Evolutionary conservation across 2,797 vertebrate genomes (phyloP).

Genomic region (Cossypha caffra): DNA sequence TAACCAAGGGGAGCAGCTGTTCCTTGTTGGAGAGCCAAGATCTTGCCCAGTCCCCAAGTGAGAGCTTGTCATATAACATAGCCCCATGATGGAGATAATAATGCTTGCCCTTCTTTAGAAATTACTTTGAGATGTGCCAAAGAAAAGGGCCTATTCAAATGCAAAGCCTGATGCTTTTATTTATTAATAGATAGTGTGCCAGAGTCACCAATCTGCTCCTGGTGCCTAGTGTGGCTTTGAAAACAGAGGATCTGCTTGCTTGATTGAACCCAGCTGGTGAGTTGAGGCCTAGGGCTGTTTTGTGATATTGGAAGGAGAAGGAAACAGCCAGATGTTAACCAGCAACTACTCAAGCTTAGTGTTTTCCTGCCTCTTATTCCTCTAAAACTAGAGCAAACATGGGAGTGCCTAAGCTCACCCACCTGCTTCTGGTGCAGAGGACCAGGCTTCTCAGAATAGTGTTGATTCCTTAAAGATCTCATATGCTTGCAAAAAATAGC

Average conservation of each 20-base stretch:
- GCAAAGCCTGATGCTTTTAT: constrained; percentile 54
- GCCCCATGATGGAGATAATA: constrained; percentile 10
- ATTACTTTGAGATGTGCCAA: constrained; percentile 51
- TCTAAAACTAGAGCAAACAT: not conserved
- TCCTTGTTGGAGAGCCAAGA: constrained; percentile 7
- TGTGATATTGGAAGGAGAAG: not conserved
- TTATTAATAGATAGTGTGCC: constrained; percentile 55
- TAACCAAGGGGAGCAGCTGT: constrained; percentile 55
- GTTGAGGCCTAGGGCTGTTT: not conserved
- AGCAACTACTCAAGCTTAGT: not conserved
- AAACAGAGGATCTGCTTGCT: constrained; percentile 12
- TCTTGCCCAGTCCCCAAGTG: not conserved
- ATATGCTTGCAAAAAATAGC: not conserved
- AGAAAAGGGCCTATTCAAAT: constrained; percentile 48
- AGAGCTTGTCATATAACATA: constrained; percentile 19
- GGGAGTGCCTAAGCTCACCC: not conserved
- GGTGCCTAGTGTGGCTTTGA: not conserved
- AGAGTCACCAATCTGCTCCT: constrained; percentile 51
- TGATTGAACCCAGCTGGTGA: not conserved
- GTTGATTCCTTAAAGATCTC: not conserved
- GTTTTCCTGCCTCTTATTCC: not conserved
- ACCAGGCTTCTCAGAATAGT: not conserved
- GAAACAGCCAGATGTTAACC: constrained; percentile 21
- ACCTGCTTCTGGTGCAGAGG: not conserved
- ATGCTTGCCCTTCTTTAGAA: constrained; percentile 45